Conservation (phyloP, 2,797 vertebrate species). For the Delichon dasypus region DNA sequence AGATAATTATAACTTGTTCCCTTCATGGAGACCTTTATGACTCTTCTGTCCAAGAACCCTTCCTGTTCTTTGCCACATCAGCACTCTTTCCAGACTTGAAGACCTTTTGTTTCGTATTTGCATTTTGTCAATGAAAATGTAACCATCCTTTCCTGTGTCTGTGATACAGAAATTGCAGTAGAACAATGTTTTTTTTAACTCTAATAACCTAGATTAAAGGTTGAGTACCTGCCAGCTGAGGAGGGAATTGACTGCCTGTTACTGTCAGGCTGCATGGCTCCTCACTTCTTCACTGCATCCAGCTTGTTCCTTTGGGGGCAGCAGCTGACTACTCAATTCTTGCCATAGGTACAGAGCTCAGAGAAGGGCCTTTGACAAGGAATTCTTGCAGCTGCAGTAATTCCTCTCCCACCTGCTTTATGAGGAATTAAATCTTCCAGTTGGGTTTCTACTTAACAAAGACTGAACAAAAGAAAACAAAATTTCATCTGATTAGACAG, state of each 20-base stretch:
- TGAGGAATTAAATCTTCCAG: neutral
- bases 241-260: neutral
- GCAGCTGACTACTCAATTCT: neutral
- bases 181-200: neutral
- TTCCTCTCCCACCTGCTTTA: neutral
- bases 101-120: neutral
- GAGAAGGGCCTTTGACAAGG: neutral
- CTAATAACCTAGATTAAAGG: neutral
- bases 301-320: neutral
- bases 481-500: neutral
- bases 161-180: neutral
- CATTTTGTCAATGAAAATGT: neutral
- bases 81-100: neutral
- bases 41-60: neutral
- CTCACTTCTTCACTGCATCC: neutral
- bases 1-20: neutral
- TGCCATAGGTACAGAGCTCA: neutral
- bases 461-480: rapidly evolving
- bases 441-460: neutral
- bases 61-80: neutral
- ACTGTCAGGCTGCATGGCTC: neutral
- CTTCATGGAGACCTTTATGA: neutral
- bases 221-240: neutral
- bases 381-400: neutral
- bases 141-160: neutral